phyloP scores from a whole-genome alignment of 2,888 invertebrate genomes.

The Apamea crenata region DNA sequence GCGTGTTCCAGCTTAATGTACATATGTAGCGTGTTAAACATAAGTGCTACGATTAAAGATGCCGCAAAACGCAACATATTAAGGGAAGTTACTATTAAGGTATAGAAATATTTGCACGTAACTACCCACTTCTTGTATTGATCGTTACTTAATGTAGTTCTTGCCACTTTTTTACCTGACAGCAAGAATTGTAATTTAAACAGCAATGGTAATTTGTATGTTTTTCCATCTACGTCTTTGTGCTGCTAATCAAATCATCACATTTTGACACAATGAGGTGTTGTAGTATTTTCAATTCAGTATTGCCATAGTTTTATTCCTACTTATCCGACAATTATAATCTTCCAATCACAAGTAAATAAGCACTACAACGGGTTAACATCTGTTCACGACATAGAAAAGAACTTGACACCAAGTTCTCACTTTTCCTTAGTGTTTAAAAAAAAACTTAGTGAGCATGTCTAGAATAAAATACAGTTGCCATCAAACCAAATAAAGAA shows the following conservation, averaged over 20 bases:
- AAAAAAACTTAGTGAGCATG: neutral
- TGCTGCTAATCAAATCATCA: slow-evolving; percentile 8
- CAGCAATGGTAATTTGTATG: neutral
- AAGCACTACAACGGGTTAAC: neutral
- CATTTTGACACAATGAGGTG: neutral
- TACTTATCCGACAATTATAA: neutral
- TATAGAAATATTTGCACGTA: slow-evolving; percentile 14
- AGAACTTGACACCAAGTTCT: neutral
- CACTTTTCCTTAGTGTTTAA: neutral
- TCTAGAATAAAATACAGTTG: neutral
- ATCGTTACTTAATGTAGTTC: neutral
- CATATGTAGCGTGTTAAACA: slow-evolving; percentile 49
- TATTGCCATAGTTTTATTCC: neutral
- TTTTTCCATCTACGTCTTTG: neutral
- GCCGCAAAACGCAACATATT: slow-evolving; percentile 23
- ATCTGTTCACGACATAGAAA: neutral
- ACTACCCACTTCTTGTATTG: neutral
- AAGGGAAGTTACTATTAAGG: slow-evolving; percentile 23
- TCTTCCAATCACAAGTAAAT: neutral
- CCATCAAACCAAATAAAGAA: neutral
- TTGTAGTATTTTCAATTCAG: neutral
- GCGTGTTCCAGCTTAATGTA: slow-evolving; percentile 56
- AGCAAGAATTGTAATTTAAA: neutral
- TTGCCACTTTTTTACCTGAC: neutral
- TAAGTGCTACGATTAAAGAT: slow-evolving; percentile 39